phyloP scores from a whole-genome alignment of 2,797 vertebrate species.

The Microtus obscurus region DNA sequence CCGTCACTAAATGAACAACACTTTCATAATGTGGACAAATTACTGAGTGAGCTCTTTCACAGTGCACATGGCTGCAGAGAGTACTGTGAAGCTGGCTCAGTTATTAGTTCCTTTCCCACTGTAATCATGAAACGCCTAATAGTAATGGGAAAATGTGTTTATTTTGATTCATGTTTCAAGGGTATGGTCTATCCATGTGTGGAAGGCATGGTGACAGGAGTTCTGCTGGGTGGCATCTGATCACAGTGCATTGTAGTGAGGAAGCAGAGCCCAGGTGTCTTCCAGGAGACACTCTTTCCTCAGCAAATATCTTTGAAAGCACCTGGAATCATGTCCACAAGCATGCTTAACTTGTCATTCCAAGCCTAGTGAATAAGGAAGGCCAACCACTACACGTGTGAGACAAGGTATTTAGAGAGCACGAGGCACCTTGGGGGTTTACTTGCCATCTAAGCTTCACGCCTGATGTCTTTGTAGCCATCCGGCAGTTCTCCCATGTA shows the following conservation, averaged over 20 bases:
- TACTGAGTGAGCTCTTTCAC: background rate
- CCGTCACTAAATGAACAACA: too few species aligned
- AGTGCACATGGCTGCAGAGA: background rate
- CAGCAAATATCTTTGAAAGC: background rate
- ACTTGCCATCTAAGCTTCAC: background rate
- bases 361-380: too few species aligned
- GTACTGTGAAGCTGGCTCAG: background rate
- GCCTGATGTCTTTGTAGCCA: background rate
- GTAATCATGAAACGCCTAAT: background rate
- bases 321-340: background rate
- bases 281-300: background rate
- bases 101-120: background rate
- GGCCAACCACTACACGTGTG: background rate
- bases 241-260: background rate
- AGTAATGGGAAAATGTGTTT: too few species aligned
- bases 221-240: background rate
- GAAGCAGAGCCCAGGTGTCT: background rate
- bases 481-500: background rate
- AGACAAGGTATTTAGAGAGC: background rate
- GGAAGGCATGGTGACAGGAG: background rate
- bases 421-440: background rate
- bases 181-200: background rate
- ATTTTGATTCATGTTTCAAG: background rate
- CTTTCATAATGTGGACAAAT: background rate
- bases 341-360: background rate